Conservation (phyloP, 2,113 vertebrate genomes). For the Arizona elegans region DNA sequence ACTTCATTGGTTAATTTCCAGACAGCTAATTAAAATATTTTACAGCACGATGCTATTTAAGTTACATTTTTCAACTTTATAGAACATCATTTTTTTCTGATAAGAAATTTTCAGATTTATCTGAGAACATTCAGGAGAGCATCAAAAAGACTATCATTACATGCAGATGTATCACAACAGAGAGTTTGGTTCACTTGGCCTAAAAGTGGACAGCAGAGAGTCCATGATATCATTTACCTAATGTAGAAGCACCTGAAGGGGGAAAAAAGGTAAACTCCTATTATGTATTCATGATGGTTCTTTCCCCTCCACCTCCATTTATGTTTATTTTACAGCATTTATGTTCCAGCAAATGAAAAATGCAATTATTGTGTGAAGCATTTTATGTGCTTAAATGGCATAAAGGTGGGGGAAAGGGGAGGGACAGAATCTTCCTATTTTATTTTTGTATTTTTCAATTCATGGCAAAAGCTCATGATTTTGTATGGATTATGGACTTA, state of each 20-base stretch:
- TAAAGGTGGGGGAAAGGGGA: rapidly evolving
- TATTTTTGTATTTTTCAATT: neutral
- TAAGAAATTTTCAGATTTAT: slow-evolving; percentile 40
- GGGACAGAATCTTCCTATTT: neutral
- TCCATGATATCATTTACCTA: neutral
- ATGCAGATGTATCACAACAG: slow-evolving; percentile 28
- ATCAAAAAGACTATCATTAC: slow-evolving; percentile 31
- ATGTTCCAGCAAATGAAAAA: slow-evolving; percentile 26
- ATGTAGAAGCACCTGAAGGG: neutral
- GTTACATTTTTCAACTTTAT: slow-evolving; percentile 61
- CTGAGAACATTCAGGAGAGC: slow-evolving; percentile 47
- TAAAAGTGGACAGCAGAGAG: neutral
- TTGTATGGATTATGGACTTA: neutral
- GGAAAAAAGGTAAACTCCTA: slow-evolving; percentile 8
- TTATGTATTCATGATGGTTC: neutral
- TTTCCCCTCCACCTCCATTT: neutral
- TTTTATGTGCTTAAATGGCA: neutral
- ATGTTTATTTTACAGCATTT: slow-evolving; percentile 18
- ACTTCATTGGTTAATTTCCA: slow-evolving; percentile 65
- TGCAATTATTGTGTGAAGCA: slow-evolving; percentile 18
- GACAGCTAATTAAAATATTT: slow-evolving; percentile 66
- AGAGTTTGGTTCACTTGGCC: slow-evolving; percentile 13
- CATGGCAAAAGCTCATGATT: neutral
- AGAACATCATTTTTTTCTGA: slow-evolving; percentile 59
- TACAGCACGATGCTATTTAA: slow-evolving; percentile 63